Evolutionary conservation across 1,140 invertebrate species (phyloP).

Genomic region (Trinorchestia longiramus): DNA sequence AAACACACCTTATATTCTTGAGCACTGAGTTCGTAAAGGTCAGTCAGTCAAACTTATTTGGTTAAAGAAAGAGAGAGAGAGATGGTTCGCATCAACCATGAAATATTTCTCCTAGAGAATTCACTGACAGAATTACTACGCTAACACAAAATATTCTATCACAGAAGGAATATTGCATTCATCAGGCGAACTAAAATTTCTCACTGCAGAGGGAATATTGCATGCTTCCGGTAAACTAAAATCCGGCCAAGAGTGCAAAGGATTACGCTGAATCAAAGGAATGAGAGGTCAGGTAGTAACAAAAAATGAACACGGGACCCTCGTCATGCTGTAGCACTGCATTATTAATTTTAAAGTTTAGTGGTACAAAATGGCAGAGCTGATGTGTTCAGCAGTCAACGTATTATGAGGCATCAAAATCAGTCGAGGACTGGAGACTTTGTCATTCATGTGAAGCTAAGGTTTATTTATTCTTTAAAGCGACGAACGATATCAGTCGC

Average conservation of each 20-base stretch:
- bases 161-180: neutral
- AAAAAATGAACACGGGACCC: neutral
- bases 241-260: neutral
- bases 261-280: neutral
- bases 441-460: too few relatives aligned
- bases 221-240: neutral
- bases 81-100: neutral
- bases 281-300: neutral
- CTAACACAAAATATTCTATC: neutral
- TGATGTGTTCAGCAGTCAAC: neutral
- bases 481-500: neutral
- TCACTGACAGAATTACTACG: neutral
- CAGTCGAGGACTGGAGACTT: neutral
- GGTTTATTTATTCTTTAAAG: too few relatives aligned
- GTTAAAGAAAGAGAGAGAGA: neutral
- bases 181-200: neutral
- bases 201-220: neutral
- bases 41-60: neutral
- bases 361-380: neutral
- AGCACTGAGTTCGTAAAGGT: neutral
- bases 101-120: neutral
- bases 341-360: neutral
- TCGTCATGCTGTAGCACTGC: neutral
- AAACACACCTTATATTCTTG: neutral
- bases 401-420: neutral